Evolutionary conservation across 2,113 vertebrate genomes (phyloP).

Genomic region (Todiramphus chloris): DNA sequence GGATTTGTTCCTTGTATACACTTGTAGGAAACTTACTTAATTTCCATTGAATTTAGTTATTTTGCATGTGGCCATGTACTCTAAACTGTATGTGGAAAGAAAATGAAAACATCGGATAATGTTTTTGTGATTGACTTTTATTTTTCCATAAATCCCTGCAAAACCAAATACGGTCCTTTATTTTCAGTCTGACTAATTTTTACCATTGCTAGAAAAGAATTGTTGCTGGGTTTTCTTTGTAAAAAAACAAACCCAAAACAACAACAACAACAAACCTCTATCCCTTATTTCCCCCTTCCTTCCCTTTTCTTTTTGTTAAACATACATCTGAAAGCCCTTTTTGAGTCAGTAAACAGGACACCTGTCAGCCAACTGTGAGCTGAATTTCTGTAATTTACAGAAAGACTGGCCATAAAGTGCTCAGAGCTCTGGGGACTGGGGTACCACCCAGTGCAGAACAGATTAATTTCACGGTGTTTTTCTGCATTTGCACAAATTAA

Average conservation of each 20-base stretch:
- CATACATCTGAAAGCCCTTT: not conserved
- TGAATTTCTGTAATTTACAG: slow-evolving; percentile 44
- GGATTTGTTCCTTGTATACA: not conserved
- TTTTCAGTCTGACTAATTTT: not conserved
- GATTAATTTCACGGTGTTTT: slow-evolving; percentile 73
- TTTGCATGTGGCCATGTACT: not conserved
- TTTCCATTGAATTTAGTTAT: not conserved
- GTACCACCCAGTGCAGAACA: slow-evolving; percentile 68
- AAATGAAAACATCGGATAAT: not conserved
- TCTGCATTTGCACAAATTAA: slow-evolving; percentile 71
- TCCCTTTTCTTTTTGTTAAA: not conserved
- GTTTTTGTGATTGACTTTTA: not conserved
- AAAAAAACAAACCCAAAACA: not conserved
- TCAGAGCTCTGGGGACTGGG: slow-evolving; percentile 52
- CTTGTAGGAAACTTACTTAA: not conserved
- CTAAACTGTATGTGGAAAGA: not conserved
- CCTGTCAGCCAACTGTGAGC: slow-evolving; percentile 63
- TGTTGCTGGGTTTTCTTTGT: not conserved
- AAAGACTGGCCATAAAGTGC: slow-evolving; percentile 34
- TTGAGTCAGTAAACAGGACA: slow-evolving; percentile 38
- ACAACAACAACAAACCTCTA: not conserved
- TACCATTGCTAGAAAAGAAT: not conserved
- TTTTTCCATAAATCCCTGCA: not conserved
- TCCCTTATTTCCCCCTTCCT: not conserved
- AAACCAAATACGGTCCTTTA: not conserved